A percentile compares a stretch with the other conserved stretches of the same genome.
Evolutionary conservation across 1,140 invertebrate genomes (phyloP).

Genomic region (Rhizoglyphus robini): DNA sequence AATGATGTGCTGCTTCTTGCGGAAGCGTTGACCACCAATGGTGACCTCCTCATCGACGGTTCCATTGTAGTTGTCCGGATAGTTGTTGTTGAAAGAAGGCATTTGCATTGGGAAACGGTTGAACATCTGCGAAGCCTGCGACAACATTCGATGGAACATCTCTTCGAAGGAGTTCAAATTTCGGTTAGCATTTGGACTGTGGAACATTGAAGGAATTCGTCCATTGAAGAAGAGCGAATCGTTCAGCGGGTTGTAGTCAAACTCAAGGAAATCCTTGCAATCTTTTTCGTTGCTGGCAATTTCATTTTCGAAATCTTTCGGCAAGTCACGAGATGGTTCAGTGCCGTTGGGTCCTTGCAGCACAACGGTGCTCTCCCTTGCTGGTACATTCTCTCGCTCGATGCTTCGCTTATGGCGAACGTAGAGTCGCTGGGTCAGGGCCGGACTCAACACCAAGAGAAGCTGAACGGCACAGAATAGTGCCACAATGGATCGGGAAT

Average conservation of each 20-base stretch:
- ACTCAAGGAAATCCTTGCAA: slow-evolving; percentile 3
- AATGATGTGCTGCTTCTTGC: background rate
- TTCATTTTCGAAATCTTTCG: slow-evolving; percentile 11
- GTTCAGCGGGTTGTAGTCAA: slow-evolving; percentile 3
- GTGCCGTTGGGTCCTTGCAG: background rate
- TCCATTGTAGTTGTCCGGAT: slow-evolving; percentile 14
- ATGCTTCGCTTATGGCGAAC: background rate
- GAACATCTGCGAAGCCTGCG: background rate
- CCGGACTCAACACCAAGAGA: no score
- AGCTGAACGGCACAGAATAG: no score
- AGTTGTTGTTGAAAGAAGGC: background rate
- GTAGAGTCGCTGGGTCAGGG: background rate
- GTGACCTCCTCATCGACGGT: background rate
- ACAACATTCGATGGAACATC: slow-evolving; percentile 6
- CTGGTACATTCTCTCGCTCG: slow-evolving; percentile 2
- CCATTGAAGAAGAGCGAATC: background rate
- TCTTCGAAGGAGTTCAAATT: background rate
- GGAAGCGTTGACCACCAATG: slow-evolving; percentile 8
- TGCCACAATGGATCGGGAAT: no score
- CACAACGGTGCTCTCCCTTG: background rate
- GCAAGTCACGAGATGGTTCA: background rate
- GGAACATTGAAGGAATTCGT: background rate
- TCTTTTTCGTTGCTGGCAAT: slow-evolving; percentile 4
- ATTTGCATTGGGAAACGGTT: background rate
- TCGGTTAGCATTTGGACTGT: background rate